Evolutionary conservation across 2,113 vertebrate species (phyloP).

Genomic region (Crotalus helleri): DNA sequence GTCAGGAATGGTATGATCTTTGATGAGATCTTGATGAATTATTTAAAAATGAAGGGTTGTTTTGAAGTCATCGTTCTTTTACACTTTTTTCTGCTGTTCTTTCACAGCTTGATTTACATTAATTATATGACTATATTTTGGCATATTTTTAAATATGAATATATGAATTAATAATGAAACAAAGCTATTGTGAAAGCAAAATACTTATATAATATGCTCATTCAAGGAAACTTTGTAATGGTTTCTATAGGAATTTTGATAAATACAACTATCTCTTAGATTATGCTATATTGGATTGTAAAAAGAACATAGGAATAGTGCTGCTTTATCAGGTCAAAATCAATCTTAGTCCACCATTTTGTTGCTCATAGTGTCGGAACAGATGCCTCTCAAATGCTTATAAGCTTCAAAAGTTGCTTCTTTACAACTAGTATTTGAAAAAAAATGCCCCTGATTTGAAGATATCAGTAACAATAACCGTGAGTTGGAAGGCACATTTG

Average conservation of each 20-base stretch:
- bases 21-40: constrained; percentile 37
- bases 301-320: background rate
- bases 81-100: constrained; percentile 17
- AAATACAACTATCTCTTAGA: background rate
- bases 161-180: background rate
- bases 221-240: background rate
- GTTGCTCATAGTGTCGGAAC: background rate
- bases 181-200: background rate
- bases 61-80: constrained; percentile 14
- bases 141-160: background rate
- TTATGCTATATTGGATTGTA: background rate
- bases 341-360: background rate
- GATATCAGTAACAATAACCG: background rate
- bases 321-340: background rate
- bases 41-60: constrained; percentile 40
- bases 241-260: background rate
- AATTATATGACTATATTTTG: background rate
- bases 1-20: constrained; percentile 35
- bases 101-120: background rate
- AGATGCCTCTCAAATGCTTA: background rate
- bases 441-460: background rate
- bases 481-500: no score
- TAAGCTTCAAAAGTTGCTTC: background rate
- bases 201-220: background rate
- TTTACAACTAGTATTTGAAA: background rate